These are phyloP conservation scores for Polydrusus pterygomalis DNA, from an alignment of 2,888 invertebrate species.

Conservation along the genomic window DNA sequence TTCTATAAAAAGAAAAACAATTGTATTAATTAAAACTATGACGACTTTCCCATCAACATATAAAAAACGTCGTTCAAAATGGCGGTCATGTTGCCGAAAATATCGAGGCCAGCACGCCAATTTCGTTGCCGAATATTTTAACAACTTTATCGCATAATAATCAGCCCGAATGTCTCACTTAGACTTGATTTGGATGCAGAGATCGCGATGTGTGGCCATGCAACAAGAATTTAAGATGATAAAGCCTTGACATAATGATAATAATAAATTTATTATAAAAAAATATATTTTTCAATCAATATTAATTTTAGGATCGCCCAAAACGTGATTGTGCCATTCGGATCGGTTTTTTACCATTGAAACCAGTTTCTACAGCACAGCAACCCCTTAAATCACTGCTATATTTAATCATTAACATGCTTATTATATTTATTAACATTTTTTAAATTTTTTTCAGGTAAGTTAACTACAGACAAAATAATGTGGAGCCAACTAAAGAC, in stretches of 20 bases:
- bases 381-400: no score
- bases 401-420: no score
- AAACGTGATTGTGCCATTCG: no score
- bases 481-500: no score
- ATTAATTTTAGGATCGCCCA: no score
- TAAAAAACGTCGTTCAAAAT: conserved; percentile 3
- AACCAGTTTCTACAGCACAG: no score
- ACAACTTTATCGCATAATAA: conserved; percentile 54
- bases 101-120: conserved; percentile 50
- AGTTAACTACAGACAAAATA: no score
- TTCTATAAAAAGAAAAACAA: no score
- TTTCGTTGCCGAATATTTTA: conserved; percentile 52
- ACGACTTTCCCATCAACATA: neutral
- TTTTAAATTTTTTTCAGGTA: no score
- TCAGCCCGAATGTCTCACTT: conserved; percentile 51
- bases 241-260: neutral
- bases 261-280: neutral
- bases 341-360: no score
- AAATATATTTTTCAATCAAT: no score
- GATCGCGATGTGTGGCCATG: conserved; percentile 49
- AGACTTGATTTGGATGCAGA: conserved; percentile 50
- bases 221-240: conserved; percentile 7
- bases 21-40: neutral
- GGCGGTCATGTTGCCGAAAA: conserved; percentile 14
- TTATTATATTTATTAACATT: no score